Conservation (phyloP, 2,888 invertebrate genomes). For the Bhutanitis thaidina region DNA sequence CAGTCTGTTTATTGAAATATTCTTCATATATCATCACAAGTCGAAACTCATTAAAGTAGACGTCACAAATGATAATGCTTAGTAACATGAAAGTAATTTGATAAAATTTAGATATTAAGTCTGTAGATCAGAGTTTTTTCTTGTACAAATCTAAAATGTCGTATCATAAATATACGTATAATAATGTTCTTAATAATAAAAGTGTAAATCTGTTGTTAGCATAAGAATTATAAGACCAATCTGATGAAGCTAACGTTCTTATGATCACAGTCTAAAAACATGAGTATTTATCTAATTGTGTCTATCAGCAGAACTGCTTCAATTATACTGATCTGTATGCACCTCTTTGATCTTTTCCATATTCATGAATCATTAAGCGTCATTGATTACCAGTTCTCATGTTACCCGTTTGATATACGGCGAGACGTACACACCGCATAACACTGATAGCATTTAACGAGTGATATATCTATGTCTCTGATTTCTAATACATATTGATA, state of each 20-base stretch:
- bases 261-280: slow-evolving; percentile 1
- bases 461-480: slow-evolving; percentile 1
- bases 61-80: no score
- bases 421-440: slow-evolving; percentile 4
- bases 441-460: slow-evolving; percentile 6
- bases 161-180: no score
- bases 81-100: no score
- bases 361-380: slow-evolving; percentile 19
- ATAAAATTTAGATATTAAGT: no score
- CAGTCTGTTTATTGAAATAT: slow-evolving; percentile 11
- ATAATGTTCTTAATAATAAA: no score
- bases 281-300: slow-evolving; percentile 15
- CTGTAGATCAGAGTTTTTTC: no score
- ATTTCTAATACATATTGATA: not conserved
- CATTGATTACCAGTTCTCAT: slow-evolving; percentile 18
- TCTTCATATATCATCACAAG: slow-evolving; percentile 1
- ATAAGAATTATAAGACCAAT: no score
- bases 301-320: slow-evolving; percentile 3
- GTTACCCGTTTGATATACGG: slow-evolving; percentile 1
- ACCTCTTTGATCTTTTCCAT: slow-evolving; percentile 17
- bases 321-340: slow-evolving; percentile 13
- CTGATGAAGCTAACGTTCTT: not conserved
- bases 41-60: not conserved
- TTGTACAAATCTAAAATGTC: no score
- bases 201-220: no score